Evolutionary conservation across 1,140 invertebrate species (phyloP).

Genomic region (Daktulosphaira vitifoliae): DNA sequence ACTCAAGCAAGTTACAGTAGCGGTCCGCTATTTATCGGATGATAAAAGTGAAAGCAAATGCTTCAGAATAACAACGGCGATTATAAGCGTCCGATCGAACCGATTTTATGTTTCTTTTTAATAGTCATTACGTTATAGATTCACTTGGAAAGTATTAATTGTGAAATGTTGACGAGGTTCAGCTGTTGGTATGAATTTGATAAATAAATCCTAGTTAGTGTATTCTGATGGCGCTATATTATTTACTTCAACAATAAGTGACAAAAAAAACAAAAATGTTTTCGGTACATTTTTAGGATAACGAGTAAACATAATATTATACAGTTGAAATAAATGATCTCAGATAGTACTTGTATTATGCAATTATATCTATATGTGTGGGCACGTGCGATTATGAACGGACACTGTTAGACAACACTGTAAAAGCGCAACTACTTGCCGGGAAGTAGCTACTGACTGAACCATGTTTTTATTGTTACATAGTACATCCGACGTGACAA

Average conservation of each 20-base stretch:
- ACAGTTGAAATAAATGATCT: too few species aligned
- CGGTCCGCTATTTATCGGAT: not conserved
- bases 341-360: not conserved
- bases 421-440: not conserved
- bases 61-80: not conserved
- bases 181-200: too few species aligned
- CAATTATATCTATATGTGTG: not conserved
- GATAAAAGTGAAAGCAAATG: constrained; percentile 19
- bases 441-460: not conserved
- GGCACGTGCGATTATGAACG: constrained; percentile 1
- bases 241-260: too few species aligned
- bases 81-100: constrained; percentile 1
- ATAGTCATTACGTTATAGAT: not conserved
- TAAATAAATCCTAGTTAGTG: too few species aligned
- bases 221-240: too few species aligned
- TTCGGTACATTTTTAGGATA: too few species aligned
- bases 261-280: too few species aligned
- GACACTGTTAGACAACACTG: not conserved
- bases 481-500: not conserved
- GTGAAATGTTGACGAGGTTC: too few species aligned
- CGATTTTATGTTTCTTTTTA: not conserved
- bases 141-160: not conserved
- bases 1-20: too few species aligned
- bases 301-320: too few species aligned
- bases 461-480: not conserved